Evolutionary conservation across 2,113 vertebrate species (phyloP).

Genomic region (Silurus asotus): DNA sequence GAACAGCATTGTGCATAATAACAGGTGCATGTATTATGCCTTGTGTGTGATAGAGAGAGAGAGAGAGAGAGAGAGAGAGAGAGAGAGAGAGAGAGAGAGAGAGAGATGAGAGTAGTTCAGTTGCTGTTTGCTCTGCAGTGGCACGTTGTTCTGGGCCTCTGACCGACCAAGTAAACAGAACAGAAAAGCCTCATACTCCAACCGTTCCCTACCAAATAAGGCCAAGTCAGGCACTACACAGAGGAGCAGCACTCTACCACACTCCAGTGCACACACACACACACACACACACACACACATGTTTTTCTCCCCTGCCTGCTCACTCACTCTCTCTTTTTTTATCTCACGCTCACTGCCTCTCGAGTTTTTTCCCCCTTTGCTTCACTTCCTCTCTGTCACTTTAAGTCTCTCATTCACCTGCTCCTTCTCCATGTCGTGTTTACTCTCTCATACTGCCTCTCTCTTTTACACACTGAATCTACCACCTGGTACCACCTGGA

Average conservation of each 20-base stretch:
- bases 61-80: constrained; percentile 14
- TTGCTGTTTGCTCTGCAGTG: constrained; percentile 64
- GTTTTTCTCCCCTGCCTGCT: not conserved
- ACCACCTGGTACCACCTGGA: constrained; percentile 52
- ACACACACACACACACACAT: constrained; percentile 29
- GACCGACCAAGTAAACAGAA: constrained; percentile 71
- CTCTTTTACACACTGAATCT: constrained; percentile 29
- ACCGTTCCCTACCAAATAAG: constrained; percentile 69
- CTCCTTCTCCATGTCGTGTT: constrained; percentile 19
- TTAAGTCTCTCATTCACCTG: constrained; percentile 34
- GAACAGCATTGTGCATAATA: not conserved
- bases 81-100: constrained; percentile 40
- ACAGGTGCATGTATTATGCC: not conserved
- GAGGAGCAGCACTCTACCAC: constrained; percentile 38
- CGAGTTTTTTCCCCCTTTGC: not conserved
- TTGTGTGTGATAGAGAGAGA: constrained; percentile 24
- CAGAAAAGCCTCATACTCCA: constrained; percentile 51
- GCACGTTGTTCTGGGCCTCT: constrained; percentile 56
- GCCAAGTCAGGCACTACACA: constrained; percentile 56
- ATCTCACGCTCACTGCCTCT: constrained; percentile 17
- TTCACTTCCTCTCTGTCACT: constrained; percentile 5
- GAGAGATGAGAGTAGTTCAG: not conserved
- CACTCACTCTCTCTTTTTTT: not conserved
- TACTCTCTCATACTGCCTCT: not conserved
- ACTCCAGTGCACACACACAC: constrained; percentile 33